A percentile compares a stretch with the other conserved stretches of the same genome.
Conservation (phyloP, 2,113 vertebrate species). For the Gymnarchus niloticus region DNA sequence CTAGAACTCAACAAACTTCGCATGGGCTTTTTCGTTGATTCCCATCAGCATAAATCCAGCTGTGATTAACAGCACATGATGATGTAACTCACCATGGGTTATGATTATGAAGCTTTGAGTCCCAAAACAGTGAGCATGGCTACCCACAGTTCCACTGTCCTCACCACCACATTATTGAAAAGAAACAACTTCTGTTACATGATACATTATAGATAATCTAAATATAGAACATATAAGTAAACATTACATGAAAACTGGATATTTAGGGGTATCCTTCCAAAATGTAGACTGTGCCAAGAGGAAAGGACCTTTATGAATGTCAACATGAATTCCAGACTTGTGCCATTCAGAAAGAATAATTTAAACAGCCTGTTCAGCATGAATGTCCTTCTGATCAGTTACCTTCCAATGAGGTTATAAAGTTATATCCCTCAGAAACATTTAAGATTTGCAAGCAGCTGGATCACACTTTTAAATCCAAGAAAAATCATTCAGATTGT, state of each 20-base stretch:
- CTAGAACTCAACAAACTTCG: background rate
- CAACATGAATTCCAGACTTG: background rate
- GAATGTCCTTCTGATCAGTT: background rate
- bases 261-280: background rate
- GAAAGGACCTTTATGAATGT: background rate
- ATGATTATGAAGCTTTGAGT: background rate
- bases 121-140: background rate
- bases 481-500: too few species aligned
- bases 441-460: background rate
- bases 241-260: too few species aligned
- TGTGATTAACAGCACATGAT: background rate
- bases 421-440: background rate
- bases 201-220: background rate
- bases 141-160: background rate
- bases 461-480: too few species aligned
- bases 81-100: background rate
- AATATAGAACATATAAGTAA: background rate
- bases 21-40: background rate
- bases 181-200: background rate
- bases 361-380: background rate
- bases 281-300: background rate
- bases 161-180: background rate
- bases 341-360: background rate
- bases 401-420: background rate
- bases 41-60: background rate